Evolutionary conservation across 1,140 invertebrate genomes (phyloP), one percentile per base, ranked within the genome.

Genomic region (Maconellicoccus hirsutus): DNA sequence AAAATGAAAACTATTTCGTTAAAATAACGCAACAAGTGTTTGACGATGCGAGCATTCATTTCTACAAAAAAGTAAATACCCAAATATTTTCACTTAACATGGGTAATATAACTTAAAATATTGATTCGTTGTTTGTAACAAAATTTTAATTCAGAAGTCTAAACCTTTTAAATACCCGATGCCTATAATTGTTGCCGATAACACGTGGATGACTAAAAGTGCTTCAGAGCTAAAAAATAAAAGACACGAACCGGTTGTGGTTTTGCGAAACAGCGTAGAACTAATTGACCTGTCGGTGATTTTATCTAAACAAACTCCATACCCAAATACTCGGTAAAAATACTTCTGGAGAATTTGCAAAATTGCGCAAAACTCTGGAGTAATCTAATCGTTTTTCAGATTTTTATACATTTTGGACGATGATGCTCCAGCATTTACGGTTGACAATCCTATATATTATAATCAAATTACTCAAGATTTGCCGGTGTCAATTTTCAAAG

Each of bases 401-500:
- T 84, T 84, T 29, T 76, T 90, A 6, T 80, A 87, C 8, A 84
- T 91, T 61, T 79, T 86, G 73, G 88, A 89, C 74, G 75, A 79
- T 1, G 81, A 83, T 69, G 87, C 86, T 12, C 88, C 88, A 1
- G 74, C 79, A 7, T 90, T 91, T 74, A 83, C 85, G 73, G 76
- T 85, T 0, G 75, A 84, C 21, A 76, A 86, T 74, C 80, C 84
- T 1, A 80, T 90, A 2, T 90, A 89, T 76, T 75, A 80, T n/a
- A 78, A 83, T 16, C 87, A 89, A 75, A 74, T 89, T 0, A 78
- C 84, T 27, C 81, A 89, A 71, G 89, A 94, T 78, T 79, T 97
- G 71, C 84, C 86, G 14, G 80, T 91, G 14, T 96, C 94, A 77
- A 85, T 96, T 10, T 85, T 84, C 76, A 80, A 84, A 77, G 78